Evolutionary conservation across 2,888 invertebrate species (phyloP).

Genomic region (Tenthredo notha): DNA sequence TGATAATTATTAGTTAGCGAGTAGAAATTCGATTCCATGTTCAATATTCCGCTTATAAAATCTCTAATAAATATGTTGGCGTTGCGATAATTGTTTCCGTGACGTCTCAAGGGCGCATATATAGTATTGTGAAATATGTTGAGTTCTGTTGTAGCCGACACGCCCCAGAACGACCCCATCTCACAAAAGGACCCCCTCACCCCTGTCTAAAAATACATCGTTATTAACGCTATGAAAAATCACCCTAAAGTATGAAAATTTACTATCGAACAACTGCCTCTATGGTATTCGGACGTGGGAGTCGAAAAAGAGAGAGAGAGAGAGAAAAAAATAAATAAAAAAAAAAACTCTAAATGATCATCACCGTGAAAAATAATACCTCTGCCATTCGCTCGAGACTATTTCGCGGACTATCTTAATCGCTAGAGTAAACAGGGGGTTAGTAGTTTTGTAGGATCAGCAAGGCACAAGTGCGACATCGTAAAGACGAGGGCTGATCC

Average conservation of each 20-base stretch:
- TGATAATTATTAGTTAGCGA: not conserved
- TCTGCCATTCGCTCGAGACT: not conserved
- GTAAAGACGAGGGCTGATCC: slow-evolving; percentile 74
- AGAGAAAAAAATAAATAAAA: no score
- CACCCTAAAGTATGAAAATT: not conserved
- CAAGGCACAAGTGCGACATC: slow-evolving; percentile 60
- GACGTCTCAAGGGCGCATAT: slow-evolving; percentile 45
- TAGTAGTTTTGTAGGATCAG: slow-evolving; percentile 62
- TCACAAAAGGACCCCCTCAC: slow-evolving; percentile 18
- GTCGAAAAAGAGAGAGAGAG: no score
- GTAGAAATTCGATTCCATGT: not conserved
- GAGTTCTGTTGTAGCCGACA: slow-evolving; percentile 45
- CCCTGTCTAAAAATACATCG: slow-evolving; percentile 42
- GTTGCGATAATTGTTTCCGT: slow-evolving; percentile 40
- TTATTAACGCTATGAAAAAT: slow-evolving; percentile 47
- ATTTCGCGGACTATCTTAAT: slow-evolving; percentile 61
- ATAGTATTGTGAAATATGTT: slow-evolving; percentile 39
- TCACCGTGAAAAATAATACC: not conserved
- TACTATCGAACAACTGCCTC: not conserved
- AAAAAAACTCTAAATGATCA: not conserved
- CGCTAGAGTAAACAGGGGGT: slow-evolving; percentile 64
- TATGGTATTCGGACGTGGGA: not conserved
- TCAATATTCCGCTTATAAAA: no score
- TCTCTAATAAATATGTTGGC: slow-evolving; percentile 29
- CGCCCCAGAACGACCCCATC: slow-evolving; percentile 26